A percentile compares a stretch with the other conserved stretches of the same genome.
Evolutionary conservation across 2,113 vertebrate genomes (phyloP).

Genomic region (Neopipo cinnamomea): DNA sequence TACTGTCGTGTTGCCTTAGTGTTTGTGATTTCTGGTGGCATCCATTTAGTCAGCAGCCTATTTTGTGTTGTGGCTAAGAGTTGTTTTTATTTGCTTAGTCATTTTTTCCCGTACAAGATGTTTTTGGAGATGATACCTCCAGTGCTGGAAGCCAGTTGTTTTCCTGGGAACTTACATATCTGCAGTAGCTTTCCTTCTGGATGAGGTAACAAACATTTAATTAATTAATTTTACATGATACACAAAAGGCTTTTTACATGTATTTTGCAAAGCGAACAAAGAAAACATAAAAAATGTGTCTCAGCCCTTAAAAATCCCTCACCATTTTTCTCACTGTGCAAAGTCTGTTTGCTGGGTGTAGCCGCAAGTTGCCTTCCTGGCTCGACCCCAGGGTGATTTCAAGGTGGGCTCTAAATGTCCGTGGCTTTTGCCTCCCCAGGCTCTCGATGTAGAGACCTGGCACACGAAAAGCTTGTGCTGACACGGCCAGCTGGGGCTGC

Average conservation of each 20-base stretch:
- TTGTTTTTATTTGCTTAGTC: neutral
- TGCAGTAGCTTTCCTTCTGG: neutral
- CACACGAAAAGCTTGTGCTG: neutral
- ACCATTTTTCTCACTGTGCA: neutral
- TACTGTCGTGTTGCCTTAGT: neutral
- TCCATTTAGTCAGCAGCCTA: neutral
- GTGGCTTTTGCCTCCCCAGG: neutral
- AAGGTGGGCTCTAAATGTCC: neutral
- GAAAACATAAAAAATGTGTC: neutral
- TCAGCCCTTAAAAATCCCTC: neutral
- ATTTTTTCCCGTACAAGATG: neutral
- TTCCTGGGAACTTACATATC: neutral
- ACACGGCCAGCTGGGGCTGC: neutral
- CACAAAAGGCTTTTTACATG: neutral
- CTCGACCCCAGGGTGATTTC: neutral
- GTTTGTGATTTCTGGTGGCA: neutral
- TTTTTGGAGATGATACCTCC: neutral
- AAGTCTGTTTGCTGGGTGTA: neutral
- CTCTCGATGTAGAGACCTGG: neutral
- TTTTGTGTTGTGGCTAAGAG: neutral
- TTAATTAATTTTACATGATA: neutral
- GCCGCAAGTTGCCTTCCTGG: neutral
- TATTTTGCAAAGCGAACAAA: neutral
- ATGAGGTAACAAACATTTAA: neutral
- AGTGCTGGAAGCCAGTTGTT: neutral